A percentile compares a stretch with the other conserved stretches of the same genome.
phyloP scores from a whole-genome alignment of 1,140 invertebrate species.

The Bicyclus anynana region DNA sequence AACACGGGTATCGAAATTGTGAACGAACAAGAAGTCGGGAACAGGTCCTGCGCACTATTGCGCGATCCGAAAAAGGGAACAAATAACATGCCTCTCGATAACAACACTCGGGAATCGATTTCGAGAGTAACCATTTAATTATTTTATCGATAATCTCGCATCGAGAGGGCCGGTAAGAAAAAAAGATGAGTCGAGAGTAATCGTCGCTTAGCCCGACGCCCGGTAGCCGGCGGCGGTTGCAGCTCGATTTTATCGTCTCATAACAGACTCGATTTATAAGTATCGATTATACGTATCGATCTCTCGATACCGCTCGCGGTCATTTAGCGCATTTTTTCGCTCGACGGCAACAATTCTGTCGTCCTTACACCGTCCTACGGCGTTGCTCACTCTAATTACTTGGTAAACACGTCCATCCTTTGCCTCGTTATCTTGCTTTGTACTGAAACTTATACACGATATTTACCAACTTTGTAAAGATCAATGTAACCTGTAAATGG shows the following conservation, averaged over 20 bases:
- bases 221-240: slow-evolving; percentile 65
- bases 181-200: slow-evolving; percentile 65
- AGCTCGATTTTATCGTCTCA: slow-evolving; percentile 55
- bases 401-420: not conserved
- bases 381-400: not conserved
- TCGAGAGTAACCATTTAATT: slow-evolving; percentile 76
- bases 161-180: slow-evolving; percentile 47
- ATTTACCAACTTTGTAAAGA: too few species aligned
- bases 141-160: slow-evolving; percentile 76
- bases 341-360: slow-evolving; percentile 34
- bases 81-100: slow-evolving; percentile 63
- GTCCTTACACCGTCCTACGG: not conserved
- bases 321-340: slow-evolving; percentile 37
- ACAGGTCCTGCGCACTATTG: slow-evolving; percentile 5
- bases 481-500: too few species aligned
- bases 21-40: slow-evolving; percentile 1
- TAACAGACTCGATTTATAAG: slow-evolving; percentile 74
- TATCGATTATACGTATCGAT: slow-evolving; percentile 74
- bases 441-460: not conserved
- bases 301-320: slow-evolving; percentile 43
- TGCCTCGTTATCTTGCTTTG: not conserved
- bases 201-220: slow-evolving; percentile 69
- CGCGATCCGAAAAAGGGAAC: slow-evolving; percentile 55
- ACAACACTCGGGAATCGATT: slow-evolving; percentile 76
- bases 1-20: not conserved